Percentiles rank a stretch among this genome's conserved stretches.
These are phyloP conservation scores for Ormyrus pomaceus DNA, from an alignment of 2,888 invertebrate genomes.

Conservation along the genomic window DNA sequence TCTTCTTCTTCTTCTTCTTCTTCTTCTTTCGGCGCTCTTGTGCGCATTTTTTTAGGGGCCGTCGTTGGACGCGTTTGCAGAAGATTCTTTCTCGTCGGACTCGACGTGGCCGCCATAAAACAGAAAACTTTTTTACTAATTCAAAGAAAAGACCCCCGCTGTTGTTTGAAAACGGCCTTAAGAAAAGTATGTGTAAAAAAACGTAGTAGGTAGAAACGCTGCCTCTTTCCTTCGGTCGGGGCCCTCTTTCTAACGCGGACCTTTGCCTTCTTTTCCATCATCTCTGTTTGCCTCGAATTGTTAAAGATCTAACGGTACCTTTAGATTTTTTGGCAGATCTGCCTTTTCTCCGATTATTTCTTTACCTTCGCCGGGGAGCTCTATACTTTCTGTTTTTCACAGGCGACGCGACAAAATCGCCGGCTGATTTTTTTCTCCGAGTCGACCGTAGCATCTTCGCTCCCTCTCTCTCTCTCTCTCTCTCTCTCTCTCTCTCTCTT, in stretches of 20 bases:
- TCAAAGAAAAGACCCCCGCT: conserved; percentile 31
- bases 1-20: conserved; percentile 13
- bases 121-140: conserved; percentile 1
- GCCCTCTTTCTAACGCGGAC: neutral
- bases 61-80: neutral
- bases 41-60: conserved; percentile 8
- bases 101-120: conserved; percentile 36
- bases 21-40: neutral
- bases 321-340: conserved; percentile 38
- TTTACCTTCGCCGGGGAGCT: neutral
- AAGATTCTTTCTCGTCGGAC: conserved; percentile 23
- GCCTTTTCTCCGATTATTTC: neutral
- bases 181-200: conserved; percentile 23
- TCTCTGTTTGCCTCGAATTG: neutral
- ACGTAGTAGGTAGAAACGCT: conserved; percentile 5
- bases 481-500: conserved; percentile 17
- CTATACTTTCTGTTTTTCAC: conserved; percentile 18
- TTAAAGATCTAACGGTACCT: conserved; percentile 40
- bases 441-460: neutral
- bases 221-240: conserved; percentile 9
- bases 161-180: conserved; percentile 3
- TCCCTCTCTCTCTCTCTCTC: neutral
- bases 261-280: too few species aligned
- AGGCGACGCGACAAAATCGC: neutral
- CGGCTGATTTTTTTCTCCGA: conserved; percentile 18